A percentile compares a stretch with the other conserved stretches of the same genome.
phyloP scores from a whole-genome alignment of 2,113 vertebrate species.

The Istiophorus platypterus region DNA sequence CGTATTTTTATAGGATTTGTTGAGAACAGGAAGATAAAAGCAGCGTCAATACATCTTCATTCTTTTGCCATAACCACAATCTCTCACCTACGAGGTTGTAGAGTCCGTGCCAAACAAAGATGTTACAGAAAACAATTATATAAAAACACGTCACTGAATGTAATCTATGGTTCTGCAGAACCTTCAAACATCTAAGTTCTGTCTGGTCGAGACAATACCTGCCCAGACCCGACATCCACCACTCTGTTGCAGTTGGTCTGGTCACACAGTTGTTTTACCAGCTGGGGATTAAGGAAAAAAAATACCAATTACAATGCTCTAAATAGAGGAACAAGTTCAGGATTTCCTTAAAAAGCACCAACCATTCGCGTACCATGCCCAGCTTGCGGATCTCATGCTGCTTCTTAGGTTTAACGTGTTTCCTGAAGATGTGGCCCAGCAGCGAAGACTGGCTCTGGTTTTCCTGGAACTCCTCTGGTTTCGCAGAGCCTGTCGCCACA shows the following conservation, averaged over 20 bases:
- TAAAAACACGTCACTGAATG: too few species aligned
- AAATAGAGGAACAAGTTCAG: neutral
- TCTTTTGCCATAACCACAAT: too few species aligned
- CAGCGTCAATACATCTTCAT: too few species aligned
- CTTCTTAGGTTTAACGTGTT: conserved; percentile 94
- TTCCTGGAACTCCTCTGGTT: conserved; percentile 85
- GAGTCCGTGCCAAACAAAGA: too few species aligned
- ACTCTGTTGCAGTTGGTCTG: conserved; percentile 84
- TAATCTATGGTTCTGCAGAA: too few species aligned
- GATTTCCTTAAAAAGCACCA: neutral
- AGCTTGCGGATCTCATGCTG: conserved; percentile 92
- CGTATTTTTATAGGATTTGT: too few species aligned
- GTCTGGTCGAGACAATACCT: conserved; percentile 79
- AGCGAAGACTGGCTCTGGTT: conserved; percentile 90
- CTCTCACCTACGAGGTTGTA: too few species aligned
- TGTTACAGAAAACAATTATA: too few species aligned
- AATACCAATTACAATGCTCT: neutral
- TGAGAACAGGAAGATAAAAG: too few species aligned
- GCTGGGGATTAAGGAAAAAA: conserved; percentile 69
- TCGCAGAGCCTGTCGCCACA: conserved; percentile 6
- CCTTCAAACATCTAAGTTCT: neutral
- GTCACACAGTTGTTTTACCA: conserved; percentile 89
- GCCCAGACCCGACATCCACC: conserved; percentile 94
- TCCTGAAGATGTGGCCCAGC: conserved; percentile 90
- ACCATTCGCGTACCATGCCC: conserved; percentile 80